phyloP scores from a whole-genome alignment of 2,888 invertebrate species.

The Drosophila greeni region DNA sequence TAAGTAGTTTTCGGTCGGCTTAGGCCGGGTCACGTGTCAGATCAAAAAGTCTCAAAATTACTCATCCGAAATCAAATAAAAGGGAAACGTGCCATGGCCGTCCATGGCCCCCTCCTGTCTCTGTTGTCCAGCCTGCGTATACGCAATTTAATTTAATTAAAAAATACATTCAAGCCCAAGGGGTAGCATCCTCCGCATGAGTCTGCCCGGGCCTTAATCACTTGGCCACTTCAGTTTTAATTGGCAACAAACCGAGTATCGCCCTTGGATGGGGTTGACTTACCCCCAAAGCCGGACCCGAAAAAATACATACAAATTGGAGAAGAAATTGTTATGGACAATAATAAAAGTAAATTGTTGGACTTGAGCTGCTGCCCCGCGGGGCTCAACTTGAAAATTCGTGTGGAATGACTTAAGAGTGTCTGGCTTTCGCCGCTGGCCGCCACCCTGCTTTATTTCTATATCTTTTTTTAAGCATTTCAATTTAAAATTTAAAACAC shows the following conservation, averaged over 20 bases:
- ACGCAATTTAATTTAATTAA: slow-evolving; percentile 74
- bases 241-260: slow-evolving; percentile 70
- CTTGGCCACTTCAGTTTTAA: slow-evolving; percentile 71
- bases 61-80: slow-evolving; percentile 65
- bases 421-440: slow-evolving; percentile 14
- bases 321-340: slow-evolving; percentile 39
- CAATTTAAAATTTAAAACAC: slow-evolving; percentile 47
- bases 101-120: slow-evolving; percentile 6
- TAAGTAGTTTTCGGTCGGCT: slow-evolving; percentile 45
- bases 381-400: slow-evolving; percentile 27
- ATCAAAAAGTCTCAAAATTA: slow-evolving; percentile 63
- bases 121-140: slow-evolving; percentile 57
- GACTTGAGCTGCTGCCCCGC: slow-evolving; percentile 29
- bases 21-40: slow-evolving; percentile 60
- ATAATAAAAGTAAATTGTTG: slow-evolving; percentile 59
- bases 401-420: slow-evolving; percentile 17
- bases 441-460: not conserved
- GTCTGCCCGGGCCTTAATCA: slow-evolving; percentile 54
- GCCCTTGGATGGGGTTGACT: slow-evolving; percentile 54
- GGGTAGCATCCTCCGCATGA: slow-evolving; percentile 32
- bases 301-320: slow-evolving; percentile 41
- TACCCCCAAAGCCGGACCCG: slow-evolving; percentile 40
- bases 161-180: slow-evolving; percentile 44
- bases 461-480: slow-evolving; percentile 20
- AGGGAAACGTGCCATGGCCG: slow-evolving; percentile 49